Conservation (phyloP, 2,113 vertebrate species). For the Salminus brasiliensis region DNA sequence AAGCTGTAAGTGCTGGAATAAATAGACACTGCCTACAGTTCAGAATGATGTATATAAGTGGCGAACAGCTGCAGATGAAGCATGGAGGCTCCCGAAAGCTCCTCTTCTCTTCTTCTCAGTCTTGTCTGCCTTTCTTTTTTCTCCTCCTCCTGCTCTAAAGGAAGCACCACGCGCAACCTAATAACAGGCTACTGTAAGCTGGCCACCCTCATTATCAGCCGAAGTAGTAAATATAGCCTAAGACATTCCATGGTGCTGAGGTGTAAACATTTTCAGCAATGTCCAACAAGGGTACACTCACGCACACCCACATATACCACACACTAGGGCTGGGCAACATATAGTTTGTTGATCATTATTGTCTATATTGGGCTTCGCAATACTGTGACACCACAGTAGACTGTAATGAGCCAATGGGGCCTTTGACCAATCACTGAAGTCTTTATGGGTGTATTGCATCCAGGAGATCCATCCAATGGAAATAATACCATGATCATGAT, state of each 20-base stretch:
- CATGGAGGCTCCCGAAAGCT: background rate
- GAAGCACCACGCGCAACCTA: constrained; percentile 61
- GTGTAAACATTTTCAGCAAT: constrained; percentile 67
- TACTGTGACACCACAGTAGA: background rate
- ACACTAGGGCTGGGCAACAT: background rate
- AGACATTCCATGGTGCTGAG: constrained; percentile 71
- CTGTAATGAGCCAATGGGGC: background rate
- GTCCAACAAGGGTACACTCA: constrained; percentile 22
- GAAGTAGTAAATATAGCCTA: constrained; percentile 69
- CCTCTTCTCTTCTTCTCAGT: background rate
- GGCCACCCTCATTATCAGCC: constrained; percentile 74
- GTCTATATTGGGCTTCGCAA: background rate
- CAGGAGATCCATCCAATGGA: too few species aligned
- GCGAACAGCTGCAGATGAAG: constrained; percentile 38
- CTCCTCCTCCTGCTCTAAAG: constrained; percentile 39
- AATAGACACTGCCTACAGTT: constrained; percentile 16
- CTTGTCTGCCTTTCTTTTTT: background rate
- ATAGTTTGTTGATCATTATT: background rate
- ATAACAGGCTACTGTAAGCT: constrained; percentile 73
- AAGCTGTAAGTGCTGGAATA: constrained; percentile 23
- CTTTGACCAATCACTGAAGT: background rate
- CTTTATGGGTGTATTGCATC: background rate
- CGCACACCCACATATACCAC: background rate
- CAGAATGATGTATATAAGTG: constrained; percentile 7
- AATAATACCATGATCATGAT: too few species aligned